Percentiles rank a stretch among this genome's conserved stretches.
These are phyloP conservation scores for Neomonachus schauinslandi DNA, from an alignment of 2,113 vertebrate genomes.

Conservation along the genomic window DNA sequence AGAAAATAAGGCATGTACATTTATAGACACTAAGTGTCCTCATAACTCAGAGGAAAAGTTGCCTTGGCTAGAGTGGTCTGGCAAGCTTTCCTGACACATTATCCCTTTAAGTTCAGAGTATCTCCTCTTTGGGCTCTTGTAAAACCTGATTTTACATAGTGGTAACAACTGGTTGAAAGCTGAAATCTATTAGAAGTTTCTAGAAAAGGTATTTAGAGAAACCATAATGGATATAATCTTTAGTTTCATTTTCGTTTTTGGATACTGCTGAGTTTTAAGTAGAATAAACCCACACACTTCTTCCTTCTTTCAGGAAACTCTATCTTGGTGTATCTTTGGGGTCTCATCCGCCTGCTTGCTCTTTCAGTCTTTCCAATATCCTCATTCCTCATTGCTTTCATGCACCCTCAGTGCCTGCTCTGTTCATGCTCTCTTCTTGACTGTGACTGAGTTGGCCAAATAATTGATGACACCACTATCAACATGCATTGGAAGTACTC, in stretches of 20 bases:
- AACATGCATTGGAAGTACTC: neutral
- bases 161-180: neutral
- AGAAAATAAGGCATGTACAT: neutral
- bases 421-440: neutral
- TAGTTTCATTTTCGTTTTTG: neutral
- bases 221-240: neutral
- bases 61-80: neutral
- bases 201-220: neutral
- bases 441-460: neutral
- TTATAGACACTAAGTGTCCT: neutral
- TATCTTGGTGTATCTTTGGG: neutral
- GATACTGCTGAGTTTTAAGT: neutral
- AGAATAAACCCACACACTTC: neutral
- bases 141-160: neutral
- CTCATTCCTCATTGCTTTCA: neutral
- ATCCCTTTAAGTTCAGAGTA: neutral
- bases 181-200: slow-evolving; percentile 14
- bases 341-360: too few relatives aligned
- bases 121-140: neutral
- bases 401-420: neutral
- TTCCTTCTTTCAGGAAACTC: neutral
- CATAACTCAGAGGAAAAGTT: neutral
- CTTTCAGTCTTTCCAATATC: neutral
- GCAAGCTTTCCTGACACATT: neutral
- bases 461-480: neutral